These are phyloP conservation scores for Drosophila paucipuncta DNA, from an alignment of 2,888 invertebrate species.

Conservation along the genomic window DNA sequence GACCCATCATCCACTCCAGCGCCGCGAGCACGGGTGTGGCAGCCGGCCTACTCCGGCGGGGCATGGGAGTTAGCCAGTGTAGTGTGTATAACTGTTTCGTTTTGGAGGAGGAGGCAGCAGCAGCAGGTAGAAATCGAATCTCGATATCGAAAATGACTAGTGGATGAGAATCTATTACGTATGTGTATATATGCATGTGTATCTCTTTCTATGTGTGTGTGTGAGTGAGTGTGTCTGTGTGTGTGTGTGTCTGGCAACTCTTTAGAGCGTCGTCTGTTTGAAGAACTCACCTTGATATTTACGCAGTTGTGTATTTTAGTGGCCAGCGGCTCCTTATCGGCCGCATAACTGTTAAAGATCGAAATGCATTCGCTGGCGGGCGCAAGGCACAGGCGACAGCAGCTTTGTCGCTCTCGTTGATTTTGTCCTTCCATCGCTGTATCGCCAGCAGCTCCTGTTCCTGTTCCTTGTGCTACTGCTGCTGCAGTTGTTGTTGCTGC, in stretches of 20 bases:
- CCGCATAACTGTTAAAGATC: slow-evolving; percentile 85
- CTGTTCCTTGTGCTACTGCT: slow-evolving; percentile 7
- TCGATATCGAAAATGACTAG: slow-evolving; percentile 14
- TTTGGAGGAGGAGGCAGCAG: slow-evolving; percentile 18
- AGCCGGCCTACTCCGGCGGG: slow-evolving; percentile 31
- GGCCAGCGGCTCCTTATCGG: slow-evolving; percentile 85
- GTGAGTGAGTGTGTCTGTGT: background rate
- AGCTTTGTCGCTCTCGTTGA: slow-evolving; percentile 82
- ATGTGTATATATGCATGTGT: slow-evolving; percentile 5
- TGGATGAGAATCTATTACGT: slow-evolving; percentile 43
- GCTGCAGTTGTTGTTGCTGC: slow-evolving; percentile 4
- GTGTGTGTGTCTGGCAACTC: slow-evolving; percentile 9
- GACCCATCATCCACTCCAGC: slow-evolving; percentile 26
- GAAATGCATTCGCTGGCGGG: slow-evolving; percentile 85
- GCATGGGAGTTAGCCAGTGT: slow-evolving; percentile 41
- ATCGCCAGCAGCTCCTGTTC: slow-evolving; percentile 16
- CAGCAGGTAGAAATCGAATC: slow-evolving; percentile 47
- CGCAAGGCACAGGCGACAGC: slow-evolving; percentile 85
- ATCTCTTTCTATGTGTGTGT: background rate
- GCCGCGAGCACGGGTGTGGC: slow-evolving; percentile 52
- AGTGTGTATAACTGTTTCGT: slow-evolving; percentile 56
- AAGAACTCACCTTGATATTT: slow-evolving; percentile 84
- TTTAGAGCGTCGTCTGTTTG: slow-evolving; percentile 10
- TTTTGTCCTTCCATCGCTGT: slow-evolving; percentile 42
- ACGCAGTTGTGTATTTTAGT: slow-evolving; percentile 85